Base-by-base conservation (phyloP, 2,797 vertebrate species). In the Chelon labrosus region DNA sequence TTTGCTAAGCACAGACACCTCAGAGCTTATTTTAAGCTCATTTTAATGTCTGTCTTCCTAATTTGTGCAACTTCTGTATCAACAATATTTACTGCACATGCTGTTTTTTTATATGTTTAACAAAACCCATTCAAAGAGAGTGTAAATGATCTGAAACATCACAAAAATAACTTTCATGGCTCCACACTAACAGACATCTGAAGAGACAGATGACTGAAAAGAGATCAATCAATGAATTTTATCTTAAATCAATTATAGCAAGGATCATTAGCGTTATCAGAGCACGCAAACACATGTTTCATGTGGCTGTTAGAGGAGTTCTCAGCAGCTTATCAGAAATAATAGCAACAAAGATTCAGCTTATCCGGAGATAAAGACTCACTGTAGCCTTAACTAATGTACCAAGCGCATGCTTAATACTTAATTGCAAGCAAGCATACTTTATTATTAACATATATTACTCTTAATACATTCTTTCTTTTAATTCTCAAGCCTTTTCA, bases 171-270 rank as follows among this genome's bases (percentile, higher is more conserved):
- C 25, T 46, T 62, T 3, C 3, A 25, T 41, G 22, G 58, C 35
- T 49, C 13, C 14, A 57, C 77, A 22, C 42, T 74, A 65, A 75
- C 39, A 69, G 58, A 59, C 65, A 44, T 10, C 39, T 44, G 65
- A 27, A 27, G 25, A 27, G 25, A 27, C 25, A 27, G 73, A 46
- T 80, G 80, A 88, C 80, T 70, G 46, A 82, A 85, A 77, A 74
- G 70, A 77, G 82, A 83, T 60, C 56, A 74, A 44, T 55, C 27
- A 68, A 56, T 42, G 46, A 72, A 81, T 53, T 31, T 71, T 57
- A 78, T 82, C 62, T 77, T 77, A 70, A 89, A 92, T 91, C 84
- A 92, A 86, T 93, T 92, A 91, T 13, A 84, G 62, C 70, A 17
- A 83, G 73, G 82, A 80, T 74, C 79, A 85, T 92, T 90, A 92